Evolutionary conservation across 1,140 invertebrate genomes (phyloP), one percentile per base, ranked within the genome.

Genomic region (Mizuhopecten yessoensis): DNA sequence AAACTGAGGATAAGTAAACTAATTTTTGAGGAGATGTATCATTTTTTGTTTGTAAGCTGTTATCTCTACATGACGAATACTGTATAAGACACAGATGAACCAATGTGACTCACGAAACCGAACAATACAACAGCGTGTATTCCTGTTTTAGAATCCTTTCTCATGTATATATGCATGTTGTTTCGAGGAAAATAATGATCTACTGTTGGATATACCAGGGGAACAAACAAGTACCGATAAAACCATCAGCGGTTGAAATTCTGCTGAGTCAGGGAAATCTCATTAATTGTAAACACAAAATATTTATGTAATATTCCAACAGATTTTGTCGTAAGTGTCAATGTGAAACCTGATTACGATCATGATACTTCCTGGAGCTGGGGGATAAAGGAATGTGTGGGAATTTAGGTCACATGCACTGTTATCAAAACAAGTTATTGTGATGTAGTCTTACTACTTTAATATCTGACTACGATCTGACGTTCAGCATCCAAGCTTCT

Each of bases 231-330:
- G 29, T n/a, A n/a, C n/a, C 57, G 17, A 23, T n/a, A 17, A n/a
- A 23, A 75, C 5, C 3, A 29, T 17, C 57, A 29, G 29, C 57
- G 1, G n/a, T n/a, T 7, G n/a, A 75, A 75, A 75, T 75, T 75
- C 23, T 75, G 57, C 57, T 75, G 57, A 75, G 3, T 75, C 57
- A 75, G 57, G 29, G 15, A n/a, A 75, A 75, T 75, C 57, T n/a
- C 23, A 75, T 75, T 75, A 75, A 75, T 75, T 5, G 29, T n/a
- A 17, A 75, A 75, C 23, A 75, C 57, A 29, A 29, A 75, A 75
- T 75, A 75, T n/a, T 75, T n/a, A 75, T 75, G n/a, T 75, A 75
- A 75, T 75, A 75, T 29, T 75, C n/a, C 2, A n/a, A n/a, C n/a
- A 75, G 57, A n/a, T 29, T 29, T 13, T 75, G 57, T 29, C 57